phyloP scores from a whole-genome alignment of 2,797 vertebrate species.

The Tolypeutes matacus region DNA sequence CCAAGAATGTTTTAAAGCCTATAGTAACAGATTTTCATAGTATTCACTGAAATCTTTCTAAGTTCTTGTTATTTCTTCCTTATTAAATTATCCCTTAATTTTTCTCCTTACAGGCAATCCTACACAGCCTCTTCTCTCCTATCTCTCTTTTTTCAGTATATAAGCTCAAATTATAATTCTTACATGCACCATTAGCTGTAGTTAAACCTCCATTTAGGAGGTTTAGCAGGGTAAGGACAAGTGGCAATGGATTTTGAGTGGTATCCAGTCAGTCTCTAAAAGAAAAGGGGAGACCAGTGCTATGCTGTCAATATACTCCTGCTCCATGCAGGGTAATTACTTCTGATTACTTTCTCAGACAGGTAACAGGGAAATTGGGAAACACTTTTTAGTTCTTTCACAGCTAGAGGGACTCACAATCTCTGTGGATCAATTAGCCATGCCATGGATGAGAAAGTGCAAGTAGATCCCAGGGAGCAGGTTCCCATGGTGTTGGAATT shows the following conservation, averaged over 20 bases:
- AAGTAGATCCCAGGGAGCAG: not conserved
- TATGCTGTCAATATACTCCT: too few species aligned
- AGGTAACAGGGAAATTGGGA: not conserved
- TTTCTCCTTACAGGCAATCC: not conserved
- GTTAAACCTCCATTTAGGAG: not conserved
- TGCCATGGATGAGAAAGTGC: not conserved
- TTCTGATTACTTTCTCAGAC: too few species aligned
- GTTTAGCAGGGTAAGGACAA: not conserved
- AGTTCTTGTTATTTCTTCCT: not conserved
- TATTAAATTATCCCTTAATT: not conserved
- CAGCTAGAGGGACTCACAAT: not conserved
- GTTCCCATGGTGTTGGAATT: not conserved
- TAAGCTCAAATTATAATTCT: not conserved
- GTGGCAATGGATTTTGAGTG: too few species aligned
- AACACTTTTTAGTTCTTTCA: not conserved
- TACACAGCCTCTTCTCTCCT: not conserved
- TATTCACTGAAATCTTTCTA: too few species aligned
- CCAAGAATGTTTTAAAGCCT: not conserved
- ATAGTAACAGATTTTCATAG: not conserved
- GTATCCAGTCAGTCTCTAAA: not conserved
- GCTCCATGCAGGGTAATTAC: too few species aligned
- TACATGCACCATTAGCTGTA: not conserved
- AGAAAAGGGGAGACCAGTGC: not conserved
- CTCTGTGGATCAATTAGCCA: slow-evolving; percentile 23
- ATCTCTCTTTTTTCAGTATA: too few species aligned